A percentile compares a stretch with the other conserved stretches of the same genome.
These are phyloP conservation scores for Chloroceryle amazona DNA, from an alignment of 2,797 vertebrate genomes.

Conservation along the genomic window DNA sequence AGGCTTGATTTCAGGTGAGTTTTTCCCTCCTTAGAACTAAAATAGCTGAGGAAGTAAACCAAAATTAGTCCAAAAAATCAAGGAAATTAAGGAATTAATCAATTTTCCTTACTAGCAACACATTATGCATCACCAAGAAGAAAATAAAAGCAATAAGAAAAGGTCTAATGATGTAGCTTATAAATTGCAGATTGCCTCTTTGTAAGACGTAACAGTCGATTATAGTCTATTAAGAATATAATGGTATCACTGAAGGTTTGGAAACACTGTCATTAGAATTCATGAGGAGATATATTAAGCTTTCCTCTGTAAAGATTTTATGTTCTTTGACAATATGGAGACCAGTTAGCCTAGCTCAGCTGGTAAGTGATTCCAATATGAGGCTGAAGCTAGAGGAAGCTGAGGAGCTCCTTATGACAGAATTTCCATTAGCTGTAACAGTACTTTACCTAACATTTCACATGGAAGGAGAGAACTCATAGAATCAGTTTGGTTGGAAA, in stretches of 20 bases:
- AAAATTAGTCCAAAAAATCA: conserved; percentile 17
- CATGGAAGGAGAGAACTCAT: background rate
- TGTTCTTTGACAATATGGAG: background rate
- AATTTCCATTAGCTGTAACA: background rate
- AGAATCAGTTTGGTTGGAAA: no score
- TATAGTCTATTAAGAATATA: conserved; percentile 29
- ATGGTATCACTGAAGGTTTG: conserved; percentile 14
- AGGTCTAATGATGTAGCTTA: conserved; percentile 35
- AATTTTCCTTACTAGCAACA: conserved; percentile 4
- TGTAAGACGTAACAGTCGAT: conserved; percentile 35
- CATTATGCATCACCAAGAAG: background rate
- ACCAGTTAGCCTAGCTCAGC: background rate
- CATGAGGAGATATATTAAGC: background rate
- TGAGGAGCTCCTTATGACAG: background rate
- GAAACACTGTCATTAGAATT: conserved; percentile 38
- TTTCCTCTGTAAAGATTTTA: conserved; percentile 46
- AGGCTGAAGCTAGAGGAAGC: background rate
- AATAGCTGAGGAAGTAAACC: background rate
- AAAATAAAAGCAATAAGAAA: conserved; percentile 37
- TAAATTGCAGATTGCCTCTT: conserved; percentile 45
- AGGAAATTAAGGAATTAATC: conserved; percentile 24
- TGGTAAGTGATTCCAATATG: background rate
- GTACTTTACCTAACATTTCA: background rate
- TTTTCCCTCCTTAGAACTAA: background rate
- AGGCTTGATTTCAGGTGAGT: background rate